A percentile compares a stretch with the other conserved stretches of the same genome.
These are phyloP conservation scores for Leptopilina boulardi DNA, from an alignment of 1,140 invertebrate species.

Conservation along the genomic window DNA sequence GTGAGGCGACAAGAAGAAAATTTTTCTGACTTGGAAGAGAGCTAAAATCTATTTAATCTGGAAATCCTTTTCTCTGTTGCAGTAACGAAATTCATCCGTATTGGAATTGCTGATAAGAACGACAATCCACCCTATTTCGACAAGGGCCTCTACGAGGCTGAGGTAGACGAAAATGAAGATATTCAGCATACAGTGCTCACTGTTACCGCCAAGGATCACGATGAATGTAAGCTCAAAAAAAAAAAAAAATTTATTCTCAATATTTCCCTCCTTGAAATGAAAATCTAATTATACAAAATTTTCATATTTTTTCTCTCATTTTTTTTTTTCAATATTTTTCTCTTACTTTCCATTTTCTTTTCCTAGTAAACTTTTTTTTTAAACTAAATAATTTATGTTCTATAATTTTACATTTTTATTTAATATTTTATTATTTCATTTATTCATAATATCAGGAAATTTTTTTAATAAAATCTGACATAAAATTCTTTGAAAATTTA, in stretches of 20 bases:
- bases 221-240: slow-evolving; percentile 91
- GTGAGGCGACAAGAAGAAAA: background rate
- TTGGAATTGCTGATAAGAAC: slow-evolving; percentile 96
- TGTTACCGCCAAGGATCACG: slow-evolving; percentile 98
- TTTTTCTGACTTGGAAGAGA: background rate
- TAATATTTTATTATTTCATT: too few relatives aligned
- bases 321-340: too few relatives aligned
- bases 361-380: too few relatives aligned
- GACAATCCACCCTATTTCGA: slow-evolving; percentile 98
- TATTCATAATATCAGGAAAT: too few relatives aligned
- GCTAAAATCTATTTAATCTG: background rate
- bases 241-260: background rate
- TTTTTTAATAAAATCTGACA: too few relatives aligned
- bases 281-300: background rate
- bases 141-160: slow-evolving; percentile 95
- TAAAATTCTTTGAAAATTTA: too few relatives aligned
- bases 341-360: too few relatives aligned
- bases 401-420: too few relatives aligned
- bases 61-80: slow-evolving; percentile 68
- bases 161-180: slow-evolving; percentile 98
- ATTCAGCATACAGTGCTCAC: slow-evolving; percentile 97
- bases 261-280: background rate
- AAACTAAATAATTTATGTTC: too few relatives aligned
- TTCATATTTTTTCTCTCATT: background rate
- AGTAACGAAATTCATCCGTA: slow-evolving; percentile 94